Evolutionary conservation across 2,113 vertebrate species (phyloP).

Genomic region (Grallaria varia): DNA sequence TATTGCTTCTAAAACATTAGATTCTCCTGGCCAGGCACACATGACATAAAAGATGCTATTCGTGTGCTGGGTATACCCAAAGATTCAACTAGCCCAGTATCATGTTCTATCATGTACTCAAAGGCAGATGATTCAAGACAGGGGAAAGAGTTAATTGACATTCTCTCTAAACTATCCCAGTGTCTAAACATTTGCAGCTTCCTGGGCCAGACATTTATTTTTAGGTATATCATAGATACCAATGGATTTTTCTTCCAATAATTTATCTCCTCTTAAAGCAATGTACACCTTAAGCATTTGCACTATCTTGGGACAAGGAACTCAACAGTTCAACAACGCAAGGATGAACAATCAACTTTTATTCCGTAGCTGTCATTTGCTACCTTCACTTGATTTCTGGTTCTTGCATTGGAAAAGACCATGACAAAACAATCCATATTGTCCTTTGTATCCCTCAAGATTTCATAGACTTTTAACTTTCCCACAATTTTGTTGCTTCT

Average conservation of each 20-base stretch:
- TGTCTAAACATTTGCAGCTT: background rate
- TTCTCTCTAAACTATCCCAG: background rate
- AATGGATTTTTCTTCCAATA: background rate
- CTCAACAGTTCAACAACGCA: background rate
- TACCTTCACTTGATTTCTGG: background rate
- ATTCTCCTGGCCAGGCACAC: background rate
- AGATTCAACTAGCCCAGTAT: background rate
- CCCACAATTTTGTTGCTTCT: background rate
- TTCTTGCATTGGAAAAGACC: background rate
- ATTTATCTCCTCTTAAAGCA: background rate
- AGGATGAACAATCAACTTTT: background rate
- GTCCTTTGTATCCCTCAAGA: background rate
- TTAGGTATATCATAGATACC: background rate
- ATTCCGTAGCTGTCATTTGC: background rate
- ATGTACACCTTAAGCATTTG: background rate
- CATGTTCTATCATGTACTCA: background rate
- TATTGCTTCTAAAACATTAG: background rate
- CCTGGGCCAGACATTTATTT: background rate
- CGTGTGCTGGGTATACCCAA: background rate
- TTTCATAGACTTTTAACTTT: background rate
- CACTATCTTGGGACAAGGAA: background rate
- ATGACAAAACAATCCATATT: background rate
- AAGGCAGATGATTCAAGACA: background rate
- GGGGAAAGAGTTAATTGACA: background rate
- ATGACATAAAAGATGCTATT: background rate